A percentile compares a stretch with the other conserved stretches of the same genome.
Conservation (phyloP, 2,113 vertebrate genomes). For the Protobothrops mucrosquamatus region DNA sequence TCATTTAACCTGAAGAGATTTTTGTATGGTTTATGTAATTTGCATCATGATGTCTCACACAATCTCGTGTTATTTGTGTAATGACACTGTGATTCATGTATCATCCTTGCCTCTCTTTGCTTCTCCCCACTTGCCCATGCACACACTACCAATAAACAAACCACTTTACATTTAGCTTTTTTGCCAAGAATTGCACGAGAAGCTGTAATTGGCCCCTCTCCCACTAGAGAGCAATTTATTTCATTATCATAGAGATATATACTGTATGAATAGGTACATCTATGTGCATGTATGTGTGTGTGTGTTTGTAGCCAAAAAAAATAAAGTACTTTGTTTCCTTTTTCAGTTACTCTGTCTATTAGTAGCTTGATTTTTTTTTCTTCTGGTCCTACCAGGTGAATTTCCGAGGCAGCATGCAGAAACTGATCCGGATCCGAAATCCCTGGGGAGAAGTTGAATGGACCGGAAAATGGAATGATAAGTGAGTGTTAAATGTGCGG, state of each 20-base stretch:
- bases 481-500: slow-evolving; percentile 66
- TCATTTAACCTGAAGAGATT: background rate
- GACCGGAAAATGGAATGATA: slow-evolving; percentile 94
- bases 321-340: background rate
- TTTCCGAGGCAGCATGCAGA: slow-evolving; percentile 80
- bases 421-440: slow-evolving; percentile 88
- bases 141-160: background rate
- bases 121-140: background rate
- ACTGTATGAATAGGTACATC: background rate
- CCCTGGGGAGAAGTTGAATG: slow-evolving; percentile 98
- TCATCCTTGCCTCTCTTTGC: background rate
- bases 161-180: background rate
- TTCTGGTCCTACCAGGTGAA: slow-evolving; percentile 73
- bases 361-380: background rate
- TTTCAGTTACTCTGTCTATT: background rate
- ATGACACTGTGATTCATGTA: background rate
- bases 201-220: background rate
- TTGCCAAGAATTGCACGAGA: background rate
- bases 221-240: background rate
- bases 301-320: background rate
- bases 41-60: background rate
- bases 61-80: background rate
- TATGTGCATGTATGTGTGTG: background rate
- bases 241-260: background rate
- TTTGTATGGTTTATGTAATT: background rate